Conservation (phyloP, 2,113 vertebrate species). For the Phyllostomus hastatus region DNA sequence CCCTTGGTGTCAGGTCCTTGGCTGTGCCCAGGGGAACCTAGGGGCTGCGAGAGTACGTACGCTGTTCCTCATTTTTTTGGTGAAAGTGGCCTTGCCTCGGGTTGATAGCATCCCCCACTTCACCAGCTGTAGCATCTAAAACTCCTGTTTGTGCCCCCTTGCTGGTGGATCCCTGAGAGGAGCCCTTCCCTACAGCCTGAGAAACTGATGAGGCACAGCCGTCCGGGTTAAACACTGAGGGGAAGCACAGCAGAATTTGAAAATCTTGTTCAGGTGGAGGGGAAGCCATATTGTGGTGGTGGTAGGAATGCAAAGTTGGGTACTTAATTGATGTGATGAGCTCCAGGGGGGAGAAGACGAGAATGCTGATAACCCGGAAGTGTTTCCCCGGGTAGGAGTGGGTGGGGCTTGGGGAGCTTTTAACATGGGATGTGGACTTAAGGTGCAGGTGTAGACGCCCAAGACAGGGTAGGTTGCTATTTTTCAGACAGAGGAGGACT, state of each 20-base stretch:
- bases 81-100: background rate
- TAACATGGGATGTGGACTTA: too few species aligned
- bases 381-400: background rate
- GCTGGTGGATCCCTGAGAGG: background rate
- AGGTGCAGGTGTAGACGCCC: background rate
- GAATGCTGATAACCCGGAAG: background rate
- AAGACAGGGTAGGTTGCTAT: background rate
- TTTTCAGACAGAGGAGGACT: background rate
- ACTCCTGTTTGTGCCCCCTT: background rate
- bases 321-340: background rate
- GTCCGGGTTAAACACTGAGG: too few species aligned
- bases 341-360: background rate
- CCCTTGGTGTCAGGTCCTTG: background rate
- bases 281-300: background rate
- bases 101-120: background rate
- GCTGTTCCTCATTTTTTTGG: too few species aligned
- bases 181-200: too few species aligned
- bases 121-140: background rate
- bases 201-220: background rate
- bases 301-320: background rate
- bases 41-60: fast-evolving
- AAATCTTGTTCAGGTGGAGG: background rate
- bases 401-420: background rate
- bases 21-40: background rate
- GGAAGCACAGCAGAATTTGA: background rate